Conservation (phyloP, 2,888 invertebrate genomes). For the Atrina japonica region DNA sequence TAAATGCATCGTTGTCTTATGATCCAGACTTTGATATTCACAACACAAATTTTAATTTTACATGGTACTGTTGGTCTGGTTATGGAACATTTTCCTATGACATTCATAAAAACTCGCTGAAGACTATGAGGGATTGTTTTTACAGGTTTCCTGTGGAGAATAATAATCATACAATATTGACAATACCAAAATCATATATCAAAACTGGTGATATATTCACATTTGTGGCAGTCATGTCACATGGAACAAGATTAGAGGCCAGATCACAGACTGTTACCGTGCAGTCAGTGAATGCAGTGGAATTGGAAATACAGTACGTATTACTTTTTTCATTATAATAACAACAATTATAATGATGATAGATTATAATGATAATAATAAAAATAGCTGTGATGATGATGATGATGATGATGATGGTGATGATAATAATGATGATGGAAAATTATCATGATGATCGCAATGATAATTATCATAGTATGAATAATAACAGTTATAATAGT, state of each 20-base stretch:
- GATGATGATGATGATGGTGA: too few species aligned
- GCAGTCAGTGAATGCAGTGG: background rate
- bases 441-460: too few species aligned
- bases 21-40: conserved; percentile 38
- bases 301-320: conserved; percentile 33
- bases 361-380: too few species aligned
- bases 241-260: conserved; percentile 16
- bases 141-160: background rate
- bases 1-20: conserved; percentile 39
- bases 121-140: background rate
- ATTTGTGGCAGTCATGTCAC: conserved; percentile 31
- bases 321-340: too few species aligned
- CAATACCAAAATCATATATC: conserved; percentile 6
- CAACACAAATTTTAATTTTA: conserved; percentile 16
- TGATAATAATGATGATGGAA: too few species aligned
- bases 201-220: background rate
- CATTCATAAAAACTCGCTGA: conserved; percentile 1
- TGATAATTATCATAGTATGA: too few species aligned
- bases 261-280: conserved; percentile 29
- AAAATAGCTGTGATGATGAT: too few species aligned
- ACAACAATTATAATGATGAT: too few species aligned
- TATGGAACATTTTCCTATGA: background rate
- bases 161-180: background rate
- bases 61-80: conserved; percentile 39
- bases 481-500: too few species aligned